Evolutionary conservation across 2,888 invertebrate genomes (phyloP), one percentile per base, ranked within the genome.

Genomic region (Iphiclides podalirius): DNA sequence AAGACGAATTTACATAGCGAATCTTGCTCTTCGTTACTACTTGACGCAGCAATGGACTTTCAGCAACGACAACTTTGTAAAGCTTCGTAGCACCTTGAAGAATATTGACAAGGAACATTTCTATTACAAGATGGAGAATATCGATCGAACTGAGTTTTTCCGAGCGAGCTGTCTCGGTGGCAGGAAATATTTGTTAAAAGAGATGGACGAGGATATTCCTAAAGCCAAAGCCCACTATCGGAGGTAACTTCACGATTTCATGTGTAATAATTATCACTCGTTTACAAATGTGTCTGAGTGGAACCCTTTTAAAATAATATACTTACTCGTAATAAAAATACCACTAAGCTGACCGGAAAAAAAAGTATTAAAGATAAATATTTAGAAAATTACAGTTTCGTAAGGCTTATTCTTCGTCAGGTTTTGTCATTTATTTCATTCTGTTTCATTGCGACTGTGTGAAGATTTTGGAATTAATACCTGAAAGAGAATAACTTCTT

Each of bases 41-140:
- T 89, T 94, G 0, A 90, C 88, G 0, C 92, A 94, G 61, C 91
- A 94, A 57, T 98, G 97, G 97, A 81, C 80, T 0, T 96, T 96
- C 63, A 73, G 80, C 38, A 95, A 94, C 58, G 70, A 86, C 0
- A 94, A 93, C 60, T 83, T 92, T 50, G 57, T 90, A 4, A 68
- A 66, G 0, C 76, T 94, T 12, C 82, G 91, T 26, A 71, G 84
- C 0, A 64, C 72, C 0, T 64, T 94, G 28, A 81, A 89, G 38
- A 70, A 76, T 0, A 66, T 73, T 11, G 93, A 93, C 52, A 53
- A 59, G 12, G 70, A 90, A 11, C 70, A 81, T 1, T 95, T 94
- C 65, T 90, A 89, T 48, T 94, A 90, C 59, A 89, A 91, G 4
- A 70, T 92, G 8, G 84, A 89, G 6, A 67, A 81, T 11, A 64